phyloP scores from a whole-genome alignment of 2,113 vertebrate genomes.

The Pitta sordida region DNA sequence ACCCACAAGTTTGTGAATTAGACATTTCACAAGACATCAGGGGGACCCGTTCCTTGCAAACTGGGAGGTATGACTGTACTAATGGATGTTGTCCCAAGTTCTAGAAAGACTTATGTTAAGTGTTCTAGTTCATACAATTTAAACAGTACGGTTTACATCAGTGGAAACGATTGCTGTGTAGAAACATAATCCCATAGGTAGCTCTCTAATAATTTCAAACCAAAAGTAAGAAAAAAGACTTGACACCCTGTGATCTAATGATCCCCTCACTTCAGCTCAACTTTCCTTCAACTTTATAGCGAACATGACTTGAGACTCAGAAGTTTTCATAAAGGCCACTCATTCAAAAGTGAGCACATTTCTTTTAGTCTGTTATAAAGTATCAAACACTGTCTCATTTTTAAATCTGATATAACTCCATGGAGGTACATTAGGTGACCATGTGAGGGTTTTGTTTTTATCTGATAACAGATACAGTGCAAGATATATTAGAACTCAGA shows the following conservation, averaged over 20 bases:
- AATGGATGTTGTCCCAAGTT: background rate
- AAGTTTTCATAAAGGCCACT: background rate
- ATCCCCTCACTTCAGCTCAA: background rate
- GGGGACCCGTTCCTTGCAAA: no score
- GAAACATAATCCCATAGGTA: background rate
- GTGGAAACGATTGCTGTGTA: background rate
- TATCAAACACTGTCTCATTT: background rate
- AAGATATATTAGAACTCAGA: background rate
- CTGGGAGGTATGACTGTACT: no score
- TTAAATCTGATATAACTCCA: background rate
- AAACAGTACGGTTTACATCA: background rate
- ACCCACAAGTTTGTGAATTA: no score
- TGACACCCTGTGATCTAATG: background rate
- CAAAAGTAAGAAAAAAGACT: background rate
- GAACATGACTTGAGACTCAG: background rate
- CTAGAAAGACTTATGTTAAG: background rate
- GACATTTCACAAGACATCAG: no score
- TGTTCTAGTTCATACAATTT: background rate
- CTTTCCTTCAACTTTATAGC: background rate
- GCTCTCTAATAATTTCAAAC: background rate
- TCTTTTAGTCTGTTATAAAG: background rate
- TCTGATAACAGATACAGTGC: background rate
- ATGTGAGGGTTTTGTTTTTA: background rate
- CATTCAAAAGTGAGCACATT: background rate
- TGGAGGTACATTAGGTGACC: background rate